These are phyloP conservation scores for Laothoe populi DNA, from an alignment of 2,888 invertebrate species.

Conservation along the genomic window DNA sequence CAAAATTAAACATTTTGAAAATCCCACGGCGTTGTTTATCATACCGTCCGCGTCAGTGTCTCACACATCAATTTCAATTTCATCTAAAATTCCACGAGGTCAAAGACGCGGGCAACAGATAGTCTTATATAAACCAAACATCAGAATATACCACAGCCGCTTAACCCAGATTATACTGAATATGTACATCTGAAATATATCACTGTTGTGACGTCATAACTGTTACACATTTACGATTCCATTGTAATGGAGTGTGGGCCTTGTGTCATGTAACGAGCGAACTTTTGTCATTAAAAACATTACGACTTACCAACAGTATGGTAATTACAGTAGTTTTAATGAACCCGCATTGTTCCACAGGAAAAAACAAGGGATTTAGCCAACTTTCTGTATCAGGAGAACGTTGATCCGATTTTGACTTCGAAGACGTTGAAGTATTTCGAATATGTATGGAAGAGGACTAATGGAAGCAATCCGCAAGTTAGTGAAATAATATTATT, in stretches of 20 bases:
- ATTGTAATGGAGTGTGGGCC: conserved; percentile 24
- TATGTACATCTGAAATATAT: not conserved
- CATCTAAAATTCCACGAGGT: too few relatives aligned
- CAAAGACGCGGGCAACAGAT: too few relatives aligned
- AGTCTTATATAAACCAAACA: too few relatives aligned
- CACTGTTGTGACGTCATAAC: not conserved
- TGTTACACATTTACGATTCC: conserved; percentile 12
- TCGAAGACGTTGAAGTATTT: conserved; percentile 77
- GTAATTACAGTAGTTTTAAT: conserved; percentile 69
- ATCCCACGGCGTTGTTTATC: too few relatives aligned
- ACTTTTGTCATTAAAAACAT: conserved; percentile 68
- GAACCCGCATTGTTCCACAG: conserved; percentile 59
- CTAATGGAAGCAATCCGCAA: conserved; percentile 78
- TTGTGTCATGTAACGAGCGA: conserved; percentile 41
- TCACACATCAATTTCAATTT: too few relatives aligned
- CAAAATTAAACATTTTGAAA: too few relatives aligned
- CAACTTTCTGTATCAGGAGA: conserved; percentile 76
- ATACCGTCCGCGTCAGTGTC: too few relatives aligned
- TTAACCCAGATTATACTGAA: not conserved
- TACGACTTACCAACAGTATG: conserved; percentile 51
- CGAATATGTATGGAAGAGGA: conserved; percentile 82
- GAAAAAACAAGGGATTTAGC: conserved; percentile 75
- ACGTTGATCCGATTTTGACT: conserved; percentile 70
- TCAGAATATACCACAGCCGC: not conserved
- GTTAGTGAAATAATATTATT: conserved; percentile 35